Percentiles rank a stretch among this genome's conserved stretches.
phyloP scores from a whole-genome alignment of 2,797 vertebrate genomes.

The Tokudaia muenninki region DNA sequence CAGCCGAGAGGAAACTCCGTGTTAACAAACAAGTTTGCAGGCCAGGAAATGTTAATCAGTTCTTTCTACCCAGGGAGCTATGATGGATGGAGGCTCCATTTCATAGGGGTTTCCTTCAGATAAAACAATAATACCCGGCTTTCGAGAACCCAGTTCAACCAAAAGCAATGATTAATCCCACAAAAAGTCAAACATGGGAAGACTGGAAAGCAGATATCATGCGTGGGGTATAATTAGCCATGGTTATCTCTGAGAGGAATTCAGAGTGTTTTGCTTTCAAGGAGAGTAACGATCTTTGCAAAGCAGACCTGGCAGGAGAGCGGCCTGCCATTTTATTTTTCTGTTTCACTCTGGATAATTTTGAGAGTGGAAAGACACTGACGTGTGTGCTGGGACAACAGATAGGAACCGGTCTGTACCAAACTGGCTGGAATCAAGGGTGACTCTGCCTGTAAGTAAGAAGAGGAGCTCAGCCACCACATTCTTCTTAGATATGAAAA shows the following conservation, averaged over 20 bases:
- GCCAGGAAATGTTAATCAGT: constrained; percentile 92
- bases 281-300: constrained; percentile 65
- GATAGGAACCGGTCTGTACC: neutral
- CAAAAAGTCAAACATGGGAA: constrained; percentile 82
- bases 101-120: constrained; percentile 80
- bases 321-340: neutral
- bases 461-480: neutral
- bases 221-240: constrained; percentile 83
- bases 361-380: neutral
- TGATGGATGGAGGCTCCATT: constrained; percentile 89
- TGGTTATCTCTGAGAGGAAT: constrained; percentile 80
- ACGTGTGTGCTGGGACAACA: neutral
- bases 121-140: constrained; percentile 81
- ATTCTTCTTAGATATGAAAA: neutral
- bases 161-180: constrained; percentile 85
- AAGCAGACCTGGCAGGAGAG: neutral
- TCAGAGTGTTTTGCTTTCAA: constrained; percentile 62
- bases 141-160: constrained; percentile 81
- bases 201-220: constrained; percentile 84
- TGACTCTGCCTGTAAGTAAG: neutral
- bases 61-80: constrained; percentile 88
- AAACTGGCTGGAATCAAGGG: neutral
- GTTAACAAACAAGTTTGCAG: constrained; percentile 87
- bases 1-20: constrained; percentile 83
- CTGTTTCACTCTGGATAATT: neutral